phyloP scores from a whole-genome alignment of 2,888 invertebrate genomes.

The Iphiclides podalirius region DNA sequence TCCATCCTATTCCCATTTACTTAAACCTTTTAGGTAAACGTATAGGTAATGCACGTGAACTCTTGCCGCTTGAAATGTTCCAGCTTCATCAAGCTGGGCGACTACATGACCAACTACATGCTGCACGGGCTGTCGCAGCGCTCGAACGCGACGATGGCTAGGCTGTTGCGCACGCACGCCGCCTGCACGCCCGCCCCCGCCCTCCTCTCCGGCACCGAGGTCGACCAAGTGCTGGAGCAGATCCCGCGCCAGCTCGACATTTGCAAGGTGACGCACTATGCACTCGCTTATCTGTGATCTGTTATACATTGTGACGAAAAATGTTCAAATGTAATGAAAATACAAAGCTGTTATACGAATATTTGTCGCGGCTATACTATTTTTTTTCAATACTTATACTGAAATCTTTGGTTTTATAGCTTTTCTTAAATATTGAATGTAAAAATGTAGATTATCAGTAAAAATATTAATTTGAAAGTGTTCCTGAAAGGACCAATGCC shows the following conservation, averaged over 20 bases:
- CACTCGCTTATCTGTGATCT: too few species aligned
- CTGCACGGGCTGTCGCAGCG: conserved; percentile 82
- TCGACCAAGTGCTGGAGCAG: conserved; percentile 75
- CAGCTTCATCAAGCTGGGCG: conserved; percentile 86
- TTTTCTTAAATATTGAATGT: too few species aligned
- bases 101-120: conserved; percentile 86
- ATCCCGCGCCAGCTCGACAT: conserved; percentile 60
- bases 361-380: too few species aligned
- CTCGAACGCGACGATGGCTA: conserved; percentile 81
- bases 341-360: too few species aligned
- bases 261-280: conserved; percentile 74
- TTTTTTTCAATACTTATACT: too few species aligned
- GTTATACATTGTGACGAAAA: too few species aligned
- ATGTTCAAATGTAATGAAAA: too few species aligned
- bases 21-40: too few species aligned
- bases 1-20: too few species aligned
- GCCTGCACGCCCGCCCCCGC: conserved; percentile 70
- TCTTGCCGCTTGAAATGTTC: conserved; percentile 24
- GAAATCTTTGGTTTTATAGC: too few species aligned
- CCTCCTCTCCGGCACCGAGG: conserved; percentile 54
- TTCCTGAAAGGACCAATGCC: too few species aligned
- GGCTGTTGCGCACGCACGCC: conserved; percentile 76
- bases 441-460: too few species aligned
- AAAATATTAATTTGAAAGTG: not conserved
- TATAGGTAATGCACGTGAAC: not conserved